Percentiles rank a stretch among this genome's conserved stretches.
Conservation (phyloP, 1,140 invertebrate genomes). For the Drosophila neocordata region DNA sequence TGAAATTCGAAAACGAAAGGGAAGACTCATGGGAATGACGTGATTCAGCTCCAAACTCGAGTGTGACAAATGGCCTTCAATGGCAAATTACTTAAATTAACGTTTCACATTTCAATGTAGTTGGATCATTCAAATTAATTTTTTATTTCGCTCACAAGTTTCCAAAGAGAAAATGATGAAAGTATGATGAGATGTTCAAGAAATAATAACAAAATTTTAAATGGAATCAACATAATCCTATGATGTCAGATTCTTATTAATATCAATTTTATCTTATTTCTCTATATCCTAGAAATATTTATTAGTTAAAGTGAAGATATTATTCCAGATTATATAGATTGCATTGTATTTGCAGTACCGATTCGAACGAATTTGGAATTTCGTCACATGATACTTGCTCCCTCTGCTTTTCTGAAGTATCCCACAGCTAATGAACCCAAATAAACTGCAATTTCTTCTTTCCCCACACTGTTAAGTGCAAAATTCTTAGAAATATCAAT, state of each 20-base stretch:
- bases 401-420: neutral
- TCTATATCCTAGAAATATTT: no score
- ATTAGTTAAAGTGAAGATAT: no score
- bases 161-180: no score
- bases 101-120: neutral
- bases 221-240: no score
- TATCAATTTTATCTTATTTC: no score
- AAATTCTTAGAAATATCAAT: slow-evolving; percentile 5
- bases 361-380: neutral
- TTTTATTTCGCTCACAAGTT: no score
- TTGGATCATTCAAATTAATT: neutral
- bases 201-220: no score
- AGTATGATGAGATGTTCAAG: no score
- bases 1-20: neutral
- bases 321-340: no score
- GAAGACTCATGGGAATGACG: no score
- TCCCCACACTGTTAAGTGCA: neutral
- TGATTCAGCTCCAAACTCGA: neutral
- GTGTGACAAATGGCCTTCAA: neutral
- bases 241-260: no score
- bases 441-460: slow-evolving; percentile 2
- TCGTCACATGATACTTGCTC: no score
- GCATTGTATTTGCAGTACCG: neutral
- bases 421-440: neutral
- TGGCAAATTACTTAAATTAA: neutral